These are phyloP conservation scores for Magallana ariakensis DNA, from an alignment of 1,140 invertebrate genomes.

Conservation along the genomic window DNA sequence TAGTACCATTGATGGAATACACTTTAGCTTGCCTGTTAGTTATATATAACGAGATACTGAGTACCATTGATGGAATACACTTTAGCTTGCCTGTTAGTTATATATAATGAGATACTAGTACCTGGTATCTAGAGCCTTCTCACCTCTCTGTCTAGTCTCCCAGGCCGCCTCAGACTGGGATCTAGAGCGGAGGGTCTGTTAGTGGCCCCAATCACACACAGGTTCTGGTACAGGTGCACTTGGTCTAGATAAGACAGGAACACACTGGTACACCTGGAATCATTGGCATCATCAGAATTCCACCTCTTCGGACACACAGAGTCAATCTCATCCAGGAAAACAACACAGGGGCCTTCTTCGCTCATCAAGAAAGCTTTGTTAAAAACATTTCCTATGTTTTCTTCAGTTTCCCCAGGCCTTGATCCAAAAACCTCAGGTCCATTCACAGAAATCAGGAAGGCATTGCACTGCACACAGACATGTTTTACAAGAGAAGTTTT, in stretches of 20 bases:
- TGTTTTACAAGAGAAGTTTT: conserved; percentile 74
- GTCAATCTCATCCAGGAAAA: conserved; percentile 78
- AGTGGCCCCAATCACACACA: conserved; percentile 76
- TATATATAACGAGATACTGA: too few species aligned
- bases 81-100: too few species aligned
- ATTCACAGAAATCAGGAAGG: conserved; percentile 69
- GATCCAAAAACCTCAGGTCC: conserved; percentile 73
- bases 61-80: too few species aligned
- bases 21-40: too few species aligned
- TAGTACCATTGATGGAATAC: too few species aligned
- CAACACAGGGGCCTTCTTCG: conserved; percentile 71
- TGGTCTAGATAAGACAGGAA: conserved; percentile 69
- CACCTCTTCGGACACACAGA: conserved; percentile 65
- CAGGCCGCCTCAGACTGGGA: conserved; percentile 69
- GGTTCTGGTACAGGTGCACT: conserved; percentile 48
- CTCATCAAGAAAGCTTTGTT: conserved; percentile 64
- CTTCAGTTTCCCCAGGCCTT: conserved; percentile 73
- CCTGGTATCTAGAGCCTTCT: neutral
- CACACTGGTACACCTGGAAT: conserved; percentile 59
- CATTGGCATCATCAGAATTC: conserved; percentile 53
- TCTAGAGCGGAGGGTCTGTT: conserved; percentile 71
- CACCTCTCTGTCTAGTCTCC: conserved; percentile 76
- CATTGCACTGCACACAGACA: conserved; percentile 63
- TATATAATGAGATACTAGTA: too few species aligned
- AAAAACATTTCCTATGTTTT: conserved; percentile 69